Evolutionary conservation across 2,888 invertebrate genomes (phyloP), one percentile per base, ranked within the genome.

Genomic region (Alloscopus bannaensis): DNA sequence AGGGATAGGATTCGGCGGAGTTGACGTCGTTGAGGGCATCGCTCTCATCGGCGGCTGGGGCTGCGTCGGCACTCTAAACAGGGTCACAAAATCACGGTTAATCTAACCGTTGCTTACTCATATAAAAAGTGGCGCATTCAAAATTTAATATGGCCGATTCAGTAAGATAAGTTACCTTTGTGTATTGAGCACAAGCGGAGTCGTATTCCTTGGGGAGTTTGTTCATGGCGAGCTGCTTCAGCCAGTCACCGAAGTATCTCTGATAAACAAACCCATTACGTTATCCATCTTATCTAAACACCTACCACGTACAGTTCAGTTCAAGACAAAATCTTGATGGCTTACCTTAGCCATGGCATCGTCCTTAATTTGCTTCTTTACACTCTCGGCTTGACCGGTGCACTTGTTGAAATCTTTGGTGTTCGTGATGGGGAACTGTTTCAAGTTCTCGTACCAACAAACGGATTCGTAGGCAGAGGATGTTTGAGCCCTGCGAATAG

Each of bases 381-480:
- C n/a, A n/a, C n/a, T n/a, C n/a, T n/a, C n/a, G 1, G 45, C 45
- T 18, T 28, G 20, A 0, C 28, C 52, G 1, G 4, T 8, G 20
- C 70, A 70, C 1, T 70, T 1, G 13, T 13, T 29, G 22, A 28
- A 70, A 1, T 20, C 59, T 3, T 57, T 26, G n/a, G 45, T 28
- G 20, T 70, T 70, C 1, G 70, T 70, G 11, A 59, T 26, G 1
- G 70, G 70, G 28, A 70, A 70, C 4, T 11, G n/a, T 22, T 70
- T 70, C 24, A 59, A 20, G 20, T 70, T 59, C 18, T 20, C 70
- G 36, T 70, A 70, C 70, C 70, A 70, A 26, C 70, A 70, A 13
- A 59, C 59, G 16, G 40, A 40, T 11, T 70, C 45, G 16, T 70
- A 59, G 1, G 70, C 57, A n/a, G n/a, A n/a, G n/a, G n/a, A n/a